Base-by-base conservation (phyloP, 1,140 invertebrate genomes). In the Gonioctena quinquepunctata region DNA sequence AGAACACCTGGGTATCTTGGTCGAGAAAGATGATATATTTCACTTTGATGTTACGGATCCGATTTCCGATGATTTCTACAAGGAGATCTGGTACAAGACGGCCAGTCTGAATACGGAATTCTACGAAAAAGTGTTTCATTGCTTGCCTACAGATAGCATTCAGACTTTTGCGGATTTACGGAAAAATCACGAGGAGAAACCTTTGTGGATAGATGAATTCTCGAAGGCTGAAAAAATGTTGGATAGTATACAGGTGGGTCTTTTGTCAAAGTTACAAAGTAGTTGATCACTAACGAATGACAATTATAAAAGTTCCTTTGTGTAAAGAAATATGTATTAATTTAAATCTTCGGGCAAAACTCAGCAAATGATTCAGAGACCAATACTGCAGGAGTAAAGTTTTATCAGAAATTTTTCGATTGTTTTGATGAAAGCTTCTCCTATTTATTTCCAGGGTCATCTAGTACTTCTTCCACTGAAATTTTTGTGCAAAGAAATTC, bases 81-180 rank as follows among this genome's bases (percentile, higher is more conserved):
- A 88, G 72, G 88, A 92, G 65, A 81, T 93, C 1, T 98, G 96
- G 95, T 86, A 92, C 57, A 84, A 86, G 42, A 92, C 88, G 52
- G 95, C 95, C 4, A 86, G 86, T 28, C 82, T 83, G 54, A 98
- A 98, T 80, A 96, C 96, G 0, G 89, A 91, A 72, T 90, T 95
- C 25, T 97, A 91, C 84, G 95, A 97, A 78, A 89, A 95, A 86
- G 94, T 93, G 3, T 96, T 96, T 80, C 90, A 90, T 74, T 94
- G 93, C 75, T 88, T 97, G 76, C 96, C 96, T 1, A 91, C 90
- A 0, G 91, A 97, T 83, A 84, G 88, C 64, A 92, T 94, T 0
- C 87, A 89, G 54, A 90, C 87, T 19, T 96, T 96, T 82, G 83
- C 86, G 0, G 87, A 91, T 71, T 83, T 97, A 27, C 91, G 89